Evolutionary conservation across 2,888 invertebrate species (phyloP), one percentile per base, ranked within the genome.

Genomic region (Euzophera pinguis): DNA sequence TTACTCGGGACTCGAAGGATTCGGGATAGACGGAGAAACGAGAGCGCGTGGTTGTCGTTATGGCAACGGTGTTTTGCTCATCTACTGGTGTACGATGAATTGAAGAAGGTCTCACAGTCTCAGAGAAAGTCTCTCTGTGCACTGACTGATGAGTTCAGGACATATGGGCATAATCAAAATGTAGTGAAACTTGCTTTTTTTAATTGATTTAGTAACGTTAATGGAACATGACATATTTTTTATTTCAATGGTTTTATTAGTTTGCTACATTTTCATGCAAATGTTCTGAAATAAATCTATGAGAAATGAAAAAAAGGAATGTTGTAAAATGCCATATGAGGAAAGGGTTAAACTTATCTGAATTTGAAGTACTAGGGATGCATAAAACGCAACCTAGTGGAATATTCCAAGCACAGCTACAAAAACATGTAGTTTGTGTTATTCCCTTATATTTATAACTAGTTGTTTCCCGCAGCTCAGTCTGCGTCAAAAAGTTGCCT

Each of bases 41-140:
- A 68, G 69, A 64, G 72, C 69, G 78, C 82, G 84, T 83, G 84
- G 82, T 82, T 79, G 83, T 84, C 78, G 81, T 78, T 79, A 82
- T 83, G 80, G 80, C 81, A 82, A 84, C 80, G 74, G 74, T 73
- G 73, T 81, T 45, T 45, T 74, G 79, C 75, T 76, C 73, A 72
- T 61, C 63, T 79, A 84, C 81, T 71, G 67, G 80, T 68, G 66
- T 58, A 69, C 52, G 61, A 85, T 78, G 65, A 81, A 63, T 17
- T 49, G 50, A 41, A 75, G 73, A 73, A 77, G 75, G 72, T 79
- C 38, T 52, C 50, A 22, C n/a, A n/a, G n/a, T 55, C 42, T 54
- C 54, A 51, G 53, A 56, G 59, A 52, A 8, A 45, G 45, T 29
- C 57, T 51, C n/a, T n/a, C n/a, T n/a, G n/a, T n/a, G n/a, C n/a